A percentile compares a stretch with the other conserved stretches of the same genome.
Conservation (phyloP, 2,888 invertebrate genomes). For the Piscicola geometra region DNA sequence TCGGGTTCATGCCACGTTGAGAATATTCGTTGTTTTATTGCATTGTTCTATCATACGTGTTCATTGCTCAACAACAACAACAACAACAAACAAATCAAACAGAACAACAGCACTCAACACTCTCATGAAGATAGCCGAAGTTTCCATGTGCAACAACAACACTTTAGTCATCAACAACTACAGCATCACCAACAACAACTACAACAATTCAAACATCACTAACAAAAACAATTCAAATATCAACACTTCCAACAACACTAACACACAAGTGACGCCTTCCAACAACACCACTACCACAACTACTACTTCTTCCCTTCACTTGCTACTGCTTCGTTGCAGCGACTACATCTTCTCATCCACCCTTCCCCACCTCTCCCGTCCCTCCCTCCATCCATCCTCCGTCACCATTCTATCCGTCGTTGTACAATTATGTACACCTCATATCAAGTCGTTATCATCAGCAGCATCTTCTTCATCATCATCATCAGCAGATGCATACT, state of each 20-base stretch:
- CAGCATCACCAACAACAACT: background rate
- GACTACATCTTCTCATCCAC: background rate
- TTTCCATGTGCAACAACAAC: too few species aligned
- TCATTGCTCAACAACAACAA: too few species aligned
- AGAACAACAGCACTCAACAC: too few species aligned
- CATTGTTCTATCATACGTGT: too few species aligned
- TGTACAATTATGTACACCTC: background rate
- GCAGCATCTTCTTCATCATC: background rate
- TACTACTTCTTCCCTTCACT: background rate
- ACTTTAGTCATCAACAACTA: too few species aligned
- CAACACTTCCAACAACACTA: background rate
- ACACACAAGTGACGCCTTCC: background rate
- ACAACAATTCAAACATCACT: background rate
- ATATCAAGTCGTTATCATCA: background rate
- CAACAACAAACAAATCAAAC: too few species aligned
- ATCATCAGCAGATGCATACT: background rate
- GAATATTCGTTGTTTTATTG: too few species aligned
- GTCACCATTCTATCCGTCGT: slow-evolving; percentile 6
- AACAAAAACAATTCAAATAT: background rate
- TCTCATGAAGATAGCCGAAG: too few species aligned
- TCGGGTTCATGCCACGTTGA: too few species aligned
- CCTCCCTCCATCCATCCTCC: slow-evolving; percentile 14
- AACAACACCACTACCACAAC: too few species aligned
- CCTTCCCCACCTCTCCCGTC: background rate
- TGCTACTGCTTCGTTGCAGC: background rate